Conservation (phyloP, 2,888 invertebrate species). For the Eilema sororculum region DNA sequence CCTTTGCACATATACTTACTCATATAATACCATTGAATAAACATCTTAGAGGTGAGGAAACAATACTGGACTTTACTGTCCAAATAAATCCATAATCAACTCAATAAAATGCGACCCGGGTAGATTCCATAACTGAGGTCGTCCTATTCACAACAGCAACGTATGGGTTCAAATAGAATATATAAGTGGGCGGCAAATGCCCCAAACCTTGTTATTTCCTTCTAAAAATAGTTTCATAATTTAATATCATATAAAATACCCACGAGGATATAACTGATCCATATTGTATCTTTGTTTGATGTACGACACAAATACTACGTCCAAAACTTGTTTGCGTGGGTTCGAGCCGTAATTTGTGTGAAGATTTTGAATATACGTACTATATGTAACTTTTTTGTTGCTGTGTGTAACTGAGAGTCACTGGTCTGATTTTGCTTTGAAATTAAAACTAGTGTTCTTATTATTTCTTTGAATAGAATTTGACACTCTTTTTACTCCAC, state of each 20-base stretch:
- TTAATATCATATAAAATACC: not conserved
- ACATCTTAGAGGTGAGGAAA: not conserved
- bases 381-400: too few relatives aligned
- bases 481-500: too few relatives aligned
- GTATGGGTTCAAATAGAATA: not conserved
- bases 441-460: too few relatives aligned
- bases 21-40: not conserved
- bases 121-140: not conserved
- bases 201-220: not conserved
- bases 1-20: not conserved
- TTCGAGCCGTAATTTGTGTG: not conserved
- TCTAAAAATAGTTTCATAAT: not conserved
- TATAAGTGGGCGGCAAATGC: not conserved
- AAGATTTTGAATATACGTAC: not conserved
- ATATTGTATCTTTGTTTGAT: constrained; percentile 2
- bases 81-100: not conserved
- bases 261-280: not conserved
- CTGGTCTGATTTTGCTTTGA: too few relatives aligned
- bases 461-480: too few relatives aligned
- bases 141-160: not conserved
- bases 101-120: not conserved
- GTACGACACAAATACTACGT: not conserved
- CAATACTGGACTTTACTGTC: not conserved
- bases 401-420: too few relatives aligned
- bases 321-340: not conserved